These are phyloP conservation scores for Solea solea DNA, from an alignment of 2,113 vertebrate species.

Conservation along the genomic window DNA sequence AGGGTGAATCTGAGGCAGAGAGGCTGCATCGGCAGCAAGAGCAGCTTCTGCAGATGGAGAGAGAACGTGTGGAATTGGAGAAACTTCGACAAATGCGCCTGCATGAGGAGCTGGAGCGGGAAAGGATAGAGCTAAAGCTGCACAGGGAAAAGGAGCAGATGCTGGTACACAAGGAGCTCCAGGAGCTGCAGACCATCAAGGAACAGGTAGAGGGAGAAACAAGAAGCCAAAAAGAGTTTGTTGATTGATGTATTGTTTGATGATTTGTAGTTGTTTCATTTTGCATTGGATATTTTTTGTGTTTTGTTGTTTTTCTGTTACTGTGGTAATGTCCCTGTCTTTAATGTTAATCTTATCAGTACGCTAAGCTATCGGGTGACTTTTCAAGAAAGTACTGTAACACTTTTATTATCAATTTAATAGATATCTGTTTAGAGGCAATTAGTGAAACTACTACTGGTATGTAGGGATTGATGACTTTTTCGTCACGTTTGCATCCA, in stretches of 20 bases:
- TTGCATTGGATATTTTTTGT: constrained; percentile 12
- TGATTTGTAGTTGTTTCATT: constrained; percentile 35
- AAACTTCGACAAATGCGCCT: constrained; percentile 92
- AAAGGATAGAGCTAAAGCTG: constrained; percentile 90
- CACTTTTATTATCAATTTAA: not conserved
- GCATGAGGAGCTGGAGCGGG: constrained; percentile 96
- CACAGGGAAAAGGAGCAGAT: constrained; percentile 97
- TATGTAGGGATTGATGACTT: not conserved
- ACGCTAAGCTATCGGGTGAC: not conserved
- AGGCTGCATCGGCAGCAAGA: constrained; percentile 93
- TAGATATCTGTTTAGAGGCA: constrained; percentile 11
- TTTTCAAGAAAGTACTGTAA: not conserved
- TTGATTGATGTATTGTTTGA: constrained; percentile 29
- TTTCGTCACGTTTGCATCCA: constrained; percentile 10
- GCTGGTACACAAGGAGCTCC: constrained; percentile 94
- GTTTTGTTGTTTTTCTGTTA: constrained; percentile 16
- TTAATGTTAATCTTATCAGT: not conserved
- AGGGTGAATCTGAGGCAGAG: constrained; percentile 91
- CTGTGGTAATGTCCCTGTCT: constrained; percentile 38
- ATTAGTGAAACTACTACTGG: not conserved
- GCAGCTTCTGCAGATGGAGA: constrained; percentile 92
- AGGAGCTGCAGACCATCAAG: constrained; percentile 97
- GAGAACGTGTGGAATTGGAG: constrained; percentile 94
- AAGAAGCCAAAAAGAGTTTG: constrained; percentile 19
- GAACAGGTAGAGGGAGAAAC: constrained; percentile 87